A percentile compares a stretch with the other conserved stretches of the same genome.
Conservation (phyloP, 1,140 invertebrate species). For the Mercenaria mercenaria region DNA sequence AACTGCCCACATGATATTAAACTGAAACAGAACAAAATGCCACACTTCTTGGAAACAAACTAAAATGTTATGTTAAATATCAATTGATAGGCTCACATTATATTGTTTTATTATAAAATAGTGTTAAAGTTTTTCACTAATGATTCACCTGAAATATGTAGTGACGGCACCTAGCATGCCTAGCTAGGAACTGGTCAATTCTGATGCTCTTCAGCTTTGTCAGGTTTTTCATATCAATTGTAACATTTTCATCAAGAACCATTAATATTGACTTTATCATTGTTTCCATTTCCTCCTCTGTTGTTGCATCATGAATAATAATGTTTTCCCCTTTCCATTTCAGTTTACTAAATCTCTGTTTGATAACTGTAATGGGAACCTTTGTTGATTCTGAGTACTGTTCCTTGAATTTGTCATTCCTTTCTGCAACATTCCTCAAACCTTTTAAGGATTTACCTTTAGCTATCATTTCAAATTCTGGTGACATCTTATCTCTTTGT, state of each 20-base stretch:
- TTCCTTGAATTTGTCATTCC: background rate
- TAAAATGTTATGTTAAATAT: too few relatives aligned
- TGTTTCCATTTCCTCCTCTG: background rate
- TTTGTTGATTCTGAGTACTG: background rate
- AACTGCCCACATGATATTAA: too few relatives aligned
- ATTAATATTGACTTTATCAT: too few relatives aligned
- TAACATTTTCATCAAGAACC: too few relatives aligned
- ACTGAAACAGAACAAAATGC: too few relatives aligned
- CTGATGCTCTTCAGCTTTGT: too few relatives aligned
- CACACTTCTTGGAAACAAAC: too few relatives aligned
- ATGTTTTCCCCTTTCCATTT: background rate
- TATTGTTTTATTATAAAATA: background rate
- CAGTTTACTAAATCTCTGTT: background rate
- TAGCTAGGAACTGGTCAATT: too few relatives aligned
- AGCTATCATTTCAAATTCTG: conserved; percentile 37
- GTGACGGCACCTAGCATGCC: too few relatives aligned
- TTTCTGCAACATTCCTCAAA: conserved; percentile 10
- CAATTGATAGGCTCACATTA: too few relatives aligned
- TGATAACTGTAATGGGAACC: background rate
- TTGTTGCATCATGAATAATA: background rate
- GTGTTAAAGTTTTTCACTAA: background rate
- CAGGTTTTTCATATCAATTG: too few relatives aligned
- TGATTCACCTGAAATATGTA: too few relatives aligned
- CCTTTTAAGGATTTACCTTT: conserved; percentile 15
- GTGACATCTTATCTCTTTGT: conserved; percentile 8